These are phyloP conservation scores for Urosaurus nigricauda DNA, from an alignment of 2,797 vertebrate species.

Conservation along the genomic window DNA sequence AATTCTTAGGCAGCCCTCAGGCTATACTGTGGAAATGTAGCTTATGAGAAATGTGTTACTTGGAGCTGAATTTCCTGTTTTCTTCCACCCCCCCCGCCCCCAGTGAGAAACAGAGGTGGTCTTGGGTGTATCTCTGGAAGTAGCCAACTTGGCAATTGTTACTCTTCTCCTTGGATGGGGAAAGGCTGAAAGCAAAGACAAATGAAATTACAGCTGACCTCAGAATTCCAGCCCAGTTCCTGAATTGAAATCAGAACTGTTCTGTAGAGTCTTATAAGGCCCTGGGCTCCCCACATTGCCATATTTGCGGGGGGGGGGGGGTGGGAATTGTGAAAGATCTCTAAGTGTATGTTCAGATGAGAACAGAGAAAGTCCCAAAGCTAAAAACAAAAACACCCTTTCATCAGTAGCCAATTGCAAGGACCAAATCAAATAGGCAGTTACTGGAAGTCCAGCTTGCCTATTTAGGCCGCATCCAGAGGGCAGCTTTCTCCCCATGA, in stretches of 20 bases:
- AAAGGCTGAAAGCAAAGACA: conserved; percentile 56
- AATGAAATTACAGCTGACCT: conserved; percentile 55
- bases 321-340: neutral
- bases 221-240: conserved; percentile 43
- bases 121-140: conserved; percentile 52
- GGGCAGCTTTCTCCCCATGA: neutral
- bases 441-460: neutral
- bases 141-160: conserved; percentile 56
- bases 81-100: neutral
- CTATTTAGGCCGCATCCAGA: neutral
- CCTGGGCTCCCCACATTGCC: neutral
- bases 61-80: conserved; percentile 27
- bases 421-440: neutral
- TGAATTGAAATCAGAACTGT: conserved; percentile 21
- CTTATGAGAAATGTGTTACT: conserved; percentile 22
- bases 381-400: neutral
- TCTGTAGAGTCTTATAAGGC: conserved; percentile 50
- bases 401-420: neutral
- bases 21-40: conserved; percentile 4
- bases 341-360: conserved; percentile 3
- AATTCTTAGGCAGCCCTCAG: neutral
- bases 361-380: neutral
- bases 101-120: conserved; percentile 35
- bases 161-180: conserved; percentile 53
- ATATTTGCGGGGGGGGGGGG: neutral